A percentile compares a stretch with the other conserved stretches of the same genome.
Evolutionary conservation across 2,888 invertebrate species (phyloP).

Genomic region (Metacarcinus magister): DNA sequence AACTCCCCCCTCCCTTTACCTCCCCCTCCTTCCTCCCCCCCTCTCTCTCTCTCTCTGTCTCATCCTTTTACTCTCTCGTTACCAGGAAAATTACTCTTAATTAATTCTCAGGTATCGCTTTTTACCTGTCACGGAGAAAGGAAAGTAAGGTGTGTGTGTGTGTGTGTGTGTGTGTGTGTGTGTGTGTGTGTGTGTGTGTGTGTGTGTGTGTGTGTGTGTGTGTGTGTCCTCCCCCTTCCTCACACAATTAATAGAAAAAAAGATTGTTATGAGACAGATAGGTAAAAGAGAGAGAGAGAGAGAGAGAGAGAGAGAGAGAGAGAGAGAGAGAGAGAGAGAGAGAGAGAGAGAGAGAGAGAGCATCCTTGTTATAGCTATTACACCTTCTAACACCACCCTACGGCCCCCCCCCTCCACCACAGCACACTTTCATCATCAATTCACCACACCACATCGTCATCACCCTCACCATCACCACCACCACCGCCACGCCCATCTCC

Average conservation of each 20-base stretch:
- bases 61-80: background rate
- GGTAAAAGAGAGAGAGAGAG: background rate
- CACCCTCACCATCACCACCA: no score
- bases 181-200: background rate
- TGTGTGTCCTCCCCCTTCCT: no score
- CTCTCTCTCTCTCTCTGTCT: no score
- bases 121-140: background rate
- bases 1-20: no score
- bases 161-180: background rate
- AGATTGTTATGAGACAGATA: no score
- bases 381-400: background rate
- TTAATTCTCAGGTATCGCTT: background rate
- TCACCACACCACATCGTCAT: no score
- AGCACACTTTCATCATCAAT: no score
- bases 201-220: no score
- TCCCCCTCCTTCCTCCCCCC: no score
- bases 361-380: background rate
- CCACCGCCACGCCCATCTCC: no score
- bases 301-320: background rate
- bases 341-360: slow-evolving; percentile 28
- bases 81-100: background rate
- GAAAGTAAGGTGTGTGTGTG: background rate
- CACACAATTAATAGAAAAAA: no score
- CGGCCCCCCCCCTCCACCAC: no score
- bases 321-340: slow-evolving; percentile 57